phyloP scores from a whole-genome alignment of 2,797 vertebrate species.

The Megaceryle alcyon region DNA sequence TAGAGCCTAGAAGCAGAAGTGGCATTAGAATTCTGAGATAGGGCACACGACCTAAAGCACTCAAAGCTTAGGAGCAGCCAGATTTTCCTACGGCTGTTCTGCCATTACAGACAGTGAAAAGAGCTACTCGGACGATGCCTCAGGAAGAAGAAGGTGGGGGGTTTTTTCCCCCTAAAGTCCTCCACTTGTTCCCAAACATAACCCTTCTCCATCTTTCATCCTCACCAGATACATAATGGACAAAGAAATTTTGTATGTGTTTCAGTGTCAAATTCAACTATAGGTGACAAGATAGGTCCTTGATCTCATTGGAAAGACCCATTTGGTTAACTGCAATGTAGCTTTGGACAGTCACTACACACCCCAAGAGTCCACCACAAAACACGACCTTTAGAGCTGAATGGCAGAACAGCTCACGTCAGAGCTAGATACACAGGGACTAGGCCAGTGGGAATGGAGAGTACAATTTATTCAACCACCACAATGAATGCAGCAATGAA shows the following conservation, averaged over 20 bases:
- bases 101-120: not conserved
- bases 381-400: not conserved
- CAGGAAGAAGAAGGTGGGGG: not conserved
- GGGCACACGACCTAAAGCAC: not conserved
- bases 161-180: fast-evolving
- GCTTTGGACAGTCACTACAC: not conserved
- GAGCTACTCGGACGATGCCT: not conserved
- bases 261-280: not conserved
- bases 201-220: not conserved
- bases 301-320: not conserved
- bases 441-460: not conserved
- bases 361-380: not conserved
- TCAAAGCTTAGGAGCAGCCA: not conserved
- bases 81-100: not conserved
- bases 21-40: not conserved
- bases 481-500: not conserved
- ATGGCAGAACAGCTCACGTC: not conserved
- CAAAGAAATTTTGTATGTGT: not conserved
- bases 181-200: not conserved
- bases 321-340: not conserved
- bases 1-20: conserved; percentile 54
- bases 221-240: not conserved
- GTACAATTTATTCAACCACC: not conserved
- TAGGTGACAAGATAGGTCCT: not conserved
- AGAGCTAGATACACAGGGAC: not conserved